These are phyloP conservation scores for Gallinago nigripennis DNA, from an alignment of 2,797 vertebrate genomes.

Conservation along the genomic window DNA sequence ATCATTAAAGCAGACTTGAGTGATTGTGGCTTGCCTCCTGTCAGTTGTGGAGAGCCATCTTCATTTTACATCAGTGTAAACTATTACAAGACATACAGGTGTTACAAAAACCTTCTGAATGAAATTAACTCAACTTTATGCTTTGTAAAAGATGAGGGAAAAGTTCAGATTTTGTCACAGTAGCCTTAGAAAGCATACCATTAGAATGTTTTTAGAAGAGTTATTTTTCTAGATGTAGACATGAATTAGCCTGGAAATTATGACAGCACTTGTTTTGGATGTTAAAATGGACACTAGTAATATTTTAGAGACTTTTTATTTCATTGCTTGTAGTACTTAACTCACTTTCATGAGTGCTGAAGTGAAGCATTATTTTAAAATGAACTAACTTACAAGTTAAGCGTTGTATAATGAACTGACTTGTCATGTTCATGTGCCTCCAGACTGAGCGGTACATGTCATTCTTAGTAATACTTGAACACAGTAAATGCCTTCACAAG, in stretches of 20 bases:
- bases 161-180: neutral
- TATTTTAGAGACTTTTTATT: neutral
- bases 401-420: neutral
- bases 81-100: neutral
- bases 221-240: neutral
- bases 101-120: neutral
- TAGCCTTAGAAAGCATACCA: neutral
- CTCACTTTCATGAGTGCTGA: neutral
- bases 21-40: neutral
- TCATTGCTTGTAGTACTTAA: neutral
- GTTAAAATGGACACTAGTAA: neutral
- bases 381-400: neutral
- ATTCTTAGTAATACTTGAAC: neutral
- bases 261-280: neutral
- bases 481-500: constrained; percentile 22
- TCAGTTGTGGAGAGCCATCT: neutral
- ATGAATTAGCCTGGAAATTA: neutral
- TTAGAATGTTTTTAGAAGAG: neutral
- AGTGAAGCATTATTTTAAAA: constrained; percentile 37
- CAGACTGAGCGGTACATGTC: neutral
- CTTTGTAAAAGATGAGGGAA: neutral
- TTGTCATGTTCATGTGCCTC: neutral
- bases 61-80: neutral
- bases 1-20: neutral
- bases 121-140: neutral